These are phyloP conservation scores for Tubiluchus corallicola DNA, from an alignment of 2,888 invertebrate species.

Conservation along the genomic window DNA sequence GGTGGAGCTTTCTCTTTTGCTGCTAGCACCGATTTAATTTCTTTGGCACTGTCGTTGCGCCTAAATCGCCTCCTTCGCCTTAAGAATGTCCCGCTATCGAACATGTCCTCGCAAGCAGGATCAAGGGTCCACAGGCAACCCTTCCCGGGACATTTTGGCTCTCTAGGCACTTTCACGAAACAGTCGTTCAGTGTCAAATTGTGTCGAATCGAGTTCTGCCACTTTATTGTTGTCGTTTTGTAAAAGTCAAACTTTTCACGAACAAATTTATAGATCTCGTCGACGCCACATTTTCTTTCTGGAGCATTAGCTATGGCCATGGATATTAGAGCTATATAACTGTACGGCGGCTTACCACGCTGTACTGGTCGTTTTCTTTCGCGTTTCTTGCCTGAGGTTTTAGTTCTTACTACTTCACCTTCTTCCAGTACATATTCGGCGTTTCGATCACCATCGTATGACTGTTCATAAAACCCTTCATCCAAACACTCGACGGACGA, in stretches of 20 bases:
- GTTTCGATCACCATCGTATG: no score
- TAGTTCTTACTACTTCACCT: no score
- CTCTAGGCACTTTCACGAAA: background rate
- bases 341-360: background rate
- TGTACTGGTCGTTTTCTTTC: background rate
- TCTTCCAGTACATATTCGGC: no score
- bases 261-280: background rate
- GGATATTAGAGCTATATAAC: background rate
- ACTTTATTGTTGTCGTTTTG: background rate
- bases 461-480: no score
- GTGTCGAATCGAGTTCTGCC: conserved; percentile 1
- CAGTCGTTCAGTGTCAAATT: background rate
- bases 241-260: background rate
- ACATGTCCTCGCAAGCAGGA: conserved; percentile 1
- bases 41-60: no score
- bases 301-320: background rate
- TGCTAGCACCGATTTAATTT: no score
- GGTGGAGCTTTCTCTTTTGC: background rate
- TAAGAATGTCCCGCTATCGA: background rate
- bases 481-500: no score
- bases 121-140: background rate
- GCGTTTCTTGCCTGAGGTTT: no score
- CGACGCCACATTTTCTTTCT: background rate
- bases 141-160: background rate
- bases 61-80: background rate